A percentile compares a stretch with the other conserved stretches of the same genome.
Evolutionary conservation across 2,797 vertebrate species (phyloP).

Genomic region (Lacerta agilis): DNA sequence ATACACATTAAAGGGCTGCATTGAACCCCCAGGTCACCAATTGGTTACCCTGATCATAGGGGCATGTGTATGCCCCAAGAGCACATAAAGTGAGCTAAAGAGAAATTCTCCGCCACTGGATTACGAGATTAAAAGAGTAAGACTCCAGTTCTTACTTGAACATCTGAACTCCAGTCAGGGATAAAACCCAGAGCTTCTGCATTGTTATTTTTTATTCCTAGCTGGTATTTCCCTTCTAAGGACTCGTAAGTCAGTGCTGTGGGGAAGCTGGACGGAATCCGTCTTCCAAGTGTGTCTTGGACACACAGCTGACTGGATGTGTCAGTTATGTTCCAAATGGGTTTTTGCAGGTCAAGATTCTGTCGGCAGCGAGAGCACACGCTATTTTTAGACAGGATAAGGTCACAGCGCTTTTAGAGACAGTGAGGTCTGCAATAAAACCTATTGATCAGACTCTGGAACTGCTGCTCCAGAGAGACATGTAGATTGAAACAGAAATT

Average conservation of each 20-base stretch:
- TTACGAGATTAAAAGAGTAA: neutral
- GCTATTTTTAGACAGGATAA: constrained; percentile 86
- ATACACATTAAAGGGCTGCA: neutral
- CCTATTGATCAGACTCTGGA: constrained; percentile 87
- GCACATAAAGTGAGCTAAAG: neutral
- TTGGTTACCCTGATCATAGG: neutral
- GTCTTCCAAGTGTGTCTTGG: constrained; percentile 72
- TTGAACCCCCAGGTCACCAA: neutral
- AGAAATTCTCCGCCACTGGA: neutral
- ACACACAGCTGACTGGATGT: constrained; percentile 82
- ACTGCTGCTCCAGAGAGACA: constrained; percentile 80
- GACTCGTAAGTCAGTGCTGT: constrained; percentile 34
- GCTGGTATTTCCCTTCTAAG: constrained; percentile 50
- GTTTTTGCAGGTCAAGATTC: constrained; percentile 87
- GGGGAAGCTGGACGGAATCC: constrained; percentile 55
- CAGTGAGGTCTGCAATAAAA: constrained; percentile 86
- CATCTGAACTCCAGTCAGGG: neutral
- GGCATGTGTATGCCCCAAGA: neutral
- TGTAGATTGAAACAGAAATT: constrained; percentile 84
- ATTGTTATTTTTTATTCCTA: neutral
- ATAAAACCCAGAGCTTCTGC: constrained; percentile 15
- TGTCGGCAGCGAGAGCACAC: constrained; percentile 80
- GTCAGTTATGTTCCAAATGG: constrained; percentile 86
- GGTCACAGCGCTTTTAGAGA: constrained; percentile 85
- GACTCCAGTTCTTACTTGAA: neutral